Base-by-base conservation (phyloP, 2,888 invertebrate species). In the Chrysolina oricalcia region DNA sequence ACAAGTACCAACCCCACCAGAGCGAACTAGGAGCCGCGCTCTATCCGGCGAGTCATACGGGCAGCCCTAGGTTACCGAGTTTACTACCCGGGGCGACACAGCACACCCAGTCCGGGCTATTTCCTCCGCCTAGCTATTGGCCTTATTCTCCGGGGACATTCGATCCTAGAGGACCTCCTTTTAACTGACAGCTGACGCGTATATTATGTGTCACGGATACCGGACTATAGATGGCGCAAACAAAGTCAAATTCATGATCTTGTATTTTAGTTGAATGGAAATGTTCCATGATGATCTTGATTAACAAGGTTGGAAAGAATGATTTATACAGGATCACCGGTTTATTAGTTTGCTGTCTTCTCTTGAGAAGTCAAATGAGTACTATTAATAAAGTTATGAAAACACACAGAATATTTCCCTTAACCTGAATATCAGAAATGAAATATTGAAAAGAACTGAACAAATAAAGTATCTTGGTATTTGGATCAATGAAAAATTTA, bases 51-150 rank as follows among this genome's bases (percentile, higher is more conserved):
- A 82, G 83, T 13, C 84, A 85, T 41, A 78, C 76, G 0, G 80
- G 84, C 1, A 83, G 87, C 21, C 85, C 89, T 2, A 85, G 91
- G 89, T 86, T 90, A 87, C 87, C 89, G 78, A 86, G 91, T 87
- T 85, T 89, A 67, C 80, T 89, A 50, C 83, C 81, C 0, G 73
- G 77, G 3, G 70, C 80, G 3, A 87, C 85, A 19, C 73, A 85
- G 19, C 87, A 87, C 82, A 85, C 87, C 75, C 83, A 87, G 19
- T 84, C 87, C 35, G 84, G 89, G 1, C 85, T 90, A 15, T 88
- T 91, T 48, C 90, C 91, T 79, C 90, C 91, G 3, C 89, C 92
- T 19, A 90, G 90, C 68, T 91, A 91, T 82, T 92, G 91, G 90
- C 88, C 90, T 17, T 90, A 90, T 80, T 89, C 89, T 68, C 87